Evolutionary conservation across 2,888 invertebrate species (phyloP).

Genomic region (Leistus spinibarbis): DNA sequence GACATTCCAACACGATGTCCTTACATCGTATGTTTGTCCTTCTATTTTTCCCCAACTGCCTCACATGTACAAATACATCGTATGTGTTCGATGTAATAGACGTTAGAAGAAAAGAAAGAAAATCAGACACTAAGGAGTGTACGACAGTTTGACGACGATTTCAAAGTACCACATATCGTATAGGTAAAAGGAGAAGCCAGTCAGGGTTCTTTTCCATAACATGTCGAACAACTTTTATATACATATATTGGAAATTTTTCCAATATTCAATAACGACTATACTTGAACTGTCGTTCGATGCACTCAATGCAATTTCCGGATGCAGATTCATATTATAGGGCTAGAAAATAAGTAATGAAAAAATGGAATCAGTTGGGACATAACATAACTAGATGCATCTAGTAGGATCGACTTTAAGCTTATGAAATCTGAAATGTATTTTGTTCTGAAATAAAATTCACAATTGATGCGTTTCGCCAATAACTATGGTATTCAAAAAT

Average conservation of each 20-base stretch:
- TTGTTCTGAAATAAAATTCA: too few species aligned
- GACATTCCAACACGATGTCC: constrained; percentile 7
- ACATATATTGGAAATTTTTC: neutral
- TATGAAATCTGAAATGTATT: too few species aligned
- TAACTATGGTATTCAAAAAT: too few species aligned
- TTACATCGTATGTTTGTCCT: neutral
- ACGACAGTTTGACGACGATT: neutral
- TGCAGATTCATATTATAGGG: neutral
- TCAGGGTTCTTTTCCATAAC: neutral
- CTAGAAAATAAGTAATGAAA: too few species aligned
- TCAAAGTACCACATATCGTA: neutral
- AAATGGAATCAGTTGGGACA: too few species aligned
- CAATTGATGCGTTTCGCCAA: too few species aligned
- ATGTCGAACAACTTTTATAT: neutral
- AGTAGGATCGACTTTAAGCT: too few species aligned
- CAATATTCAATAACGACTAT: neutral
- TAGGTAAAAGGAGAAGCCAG: neutral
- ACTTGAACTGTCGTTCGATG: neutral
- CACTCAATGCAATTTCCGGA: neutral
- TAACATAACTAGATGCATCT: too few species aligned
- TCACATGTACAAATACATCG: neutral
- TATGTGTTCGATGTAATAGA: neutral
- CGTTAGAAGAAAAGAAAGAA: neutral
- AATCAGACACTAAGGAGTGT: neutral
- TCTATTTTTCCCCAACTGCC: neutral